Percentiles rank a stretch among this genome's conserved stretches.
phyloP scores from a whole-genome alignment of 2,888 invertebrate species.

The Pachliopta kotzebuea region DNA sequence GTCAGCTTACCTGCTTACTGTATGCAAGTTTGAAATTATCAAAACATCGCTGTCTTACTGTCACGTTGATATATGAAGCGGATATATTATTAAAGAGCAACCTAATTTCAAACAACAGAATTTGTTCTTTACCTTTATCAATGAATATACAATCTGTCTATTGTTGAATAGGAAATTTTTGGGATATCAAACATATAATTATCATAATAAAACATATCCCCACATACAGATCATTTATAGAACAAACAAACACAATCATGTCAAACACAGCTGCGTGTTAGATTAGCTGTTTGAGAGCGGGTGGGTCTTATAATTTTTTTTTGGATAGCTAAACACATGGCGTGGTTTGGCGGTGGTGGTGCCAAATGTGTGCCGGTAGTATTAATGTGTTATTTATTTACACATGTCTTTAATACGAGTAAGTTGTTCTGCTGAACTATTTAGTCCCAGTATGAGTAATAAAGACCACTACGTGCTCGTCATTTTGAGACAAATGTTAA shows the following conservation, averaged over 20 bases:
- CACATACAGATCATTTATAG: not conserved
- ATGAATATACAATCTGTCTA: no score
- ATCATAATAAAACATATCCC: not conserved
- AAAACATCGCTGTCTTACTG: not conserved
- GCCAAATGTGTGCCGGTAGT: not conserved
- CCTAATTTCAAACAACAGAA: no score
- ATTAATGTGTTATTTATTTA: not conserved
- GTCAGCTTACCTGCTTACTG: slow-evolving; percentile 10
- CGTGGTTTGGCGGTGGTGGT: slow-evolving; percentile 5
- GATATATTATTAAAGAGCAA: not conserved
- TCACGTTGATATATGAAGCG: not conserved
- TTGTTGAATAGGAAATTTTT: no score
- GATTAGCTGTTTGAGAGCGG: slow-evolving; percentile 1
- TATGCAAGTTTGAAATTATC: not conserved
- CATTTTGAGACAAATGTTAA: no score
- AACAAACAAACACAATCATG: not conserved
- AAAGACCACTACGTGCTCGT: no score
- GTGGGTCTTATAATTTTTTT: slow-evolving; percentile 4
- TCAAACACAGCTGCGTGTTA: slow-evolving; percentile 2
- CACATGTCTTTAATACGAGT: not conserved
- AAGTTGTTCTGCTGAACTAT: no score
- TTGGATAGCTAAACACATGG: slow-evolving; percentile 1
- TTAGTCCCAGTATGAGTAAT: no score
- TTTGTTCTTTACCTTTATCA: no score
- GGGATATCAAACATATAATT: not conserved